These are phyloP conservation scores for Ricordea florida DNA, from an alignment of 92 coral and sea anemone species.

Conservation along the genomic window DNA sequence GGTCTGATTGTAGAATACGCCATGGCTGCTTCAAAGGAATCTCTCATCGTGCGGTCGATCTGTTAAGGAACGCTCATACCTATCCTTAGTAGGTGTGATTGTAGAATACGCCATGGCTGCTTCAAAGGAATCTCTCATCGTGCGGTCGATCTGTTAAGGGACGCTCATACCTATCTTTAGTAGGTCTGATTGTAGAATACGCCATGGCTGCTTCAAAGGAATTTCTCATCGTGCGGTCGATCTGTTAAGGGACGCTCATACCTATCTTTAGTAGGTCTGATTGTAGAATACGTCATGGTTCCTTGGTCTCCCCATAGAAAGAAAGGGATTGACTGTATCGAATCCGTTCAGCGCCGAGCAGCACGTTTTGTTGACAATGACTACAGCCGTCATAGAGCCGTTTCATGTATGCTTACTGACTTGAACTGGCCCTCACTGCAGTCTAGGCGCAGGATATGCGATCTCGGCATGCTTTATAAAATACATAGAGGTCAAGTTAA, in stretches of 20 bases:
- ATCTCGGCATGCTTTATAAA: not conserved
- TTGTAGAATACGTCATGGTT: not conserved
- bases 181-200: not conserved
- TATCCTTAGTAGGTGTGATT: not conserved
- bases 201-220: slow-evolving; percentile 19
- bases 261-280: not conserved
- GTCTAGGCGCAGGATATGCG: too few relatives aligned
- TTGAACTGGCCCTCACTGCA: not conserved
- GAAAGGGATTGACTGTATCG: not conserved
- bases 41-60: slow-evolving; percentile 25
- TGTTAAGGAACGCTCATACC: slow-evolving; percentile 11
- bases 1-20: not conserved
- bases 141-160: slow-evolving; percentile 29
- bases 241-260: slow-evolving; percentile 16
- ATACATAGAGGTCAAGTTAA: not conserved
- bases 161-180: not conserved
- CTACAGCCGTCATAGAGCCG: not conserved
- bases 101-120: not conserved
- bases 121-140: slow-evolving; percentile 28
- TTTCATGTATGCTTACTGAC: not conserved
- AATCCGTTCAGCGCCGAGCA: not conserved
- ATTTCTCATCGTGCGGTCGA: slow-evolving; percentile 22
- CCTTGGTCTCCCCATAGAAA: slow-evolving; percentile 17
- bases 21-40: slow-evolving; percentile 23
- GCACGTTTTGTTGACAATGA: not conserved